Evolutionary conservation across 2,113 vertebrate genomes (phyloP).

Genomic region (Grammomys surdaster): DNA sequence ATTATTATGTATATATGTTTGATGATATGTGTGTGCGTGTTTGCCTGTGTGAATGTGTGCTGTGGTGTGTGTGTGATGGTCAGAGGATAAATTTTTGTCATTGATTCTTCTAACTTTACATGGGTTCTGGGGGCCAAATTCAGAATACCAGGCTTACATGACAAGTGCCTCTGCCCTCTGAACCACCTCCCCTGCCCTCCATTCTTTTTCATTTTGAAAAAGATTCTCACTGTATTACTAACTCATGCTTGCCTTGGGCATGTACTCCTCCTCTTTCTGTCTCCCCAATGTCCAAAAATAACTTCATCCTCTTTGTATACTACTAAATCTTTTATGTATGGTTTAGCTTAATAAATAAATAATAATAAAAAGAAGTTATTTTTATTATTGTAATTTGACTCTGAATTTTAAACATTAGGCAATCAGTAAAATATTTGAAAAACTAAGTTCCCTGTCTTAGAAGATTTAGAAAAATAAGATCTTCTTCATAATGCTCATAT

Average conservation of each 20-base stretch:
- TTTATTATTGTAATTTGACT: slow-evolving; percentile 45
- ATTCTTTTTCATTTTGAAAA: neutral
- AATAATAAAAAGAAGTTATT: neutral
- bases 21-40: neutral
- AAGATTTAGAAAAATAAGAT: slow-evolving; percentile 7
- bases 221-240: neutral
- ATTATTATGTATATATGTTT: neutral
- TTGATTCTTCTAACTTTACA: neutral
- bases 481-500: neutral
- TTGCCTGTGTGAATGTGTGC: neutral
- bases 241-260: neutral
- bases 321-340: neutral
- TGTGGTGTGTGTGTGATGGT: neutral
- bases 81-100: neutral
- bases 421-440: neutral
- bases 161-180: neutral
- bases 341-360: neutral
- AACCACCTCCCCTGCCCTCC: neutral
- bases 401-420: slow-evolving; percentile 21
- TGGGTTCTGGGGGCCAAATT: neutral
- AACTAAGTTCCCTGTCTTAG: neutral
- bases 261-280: neutral
- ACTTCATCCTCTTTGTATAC: neutral
- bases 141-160: neutral
- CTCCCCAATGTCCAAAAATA: neutral